Evolutionary conservation across 2,888 invertebrate genomes (phyloP).

Genomic region (Podotricha telesiphe): DNA sequence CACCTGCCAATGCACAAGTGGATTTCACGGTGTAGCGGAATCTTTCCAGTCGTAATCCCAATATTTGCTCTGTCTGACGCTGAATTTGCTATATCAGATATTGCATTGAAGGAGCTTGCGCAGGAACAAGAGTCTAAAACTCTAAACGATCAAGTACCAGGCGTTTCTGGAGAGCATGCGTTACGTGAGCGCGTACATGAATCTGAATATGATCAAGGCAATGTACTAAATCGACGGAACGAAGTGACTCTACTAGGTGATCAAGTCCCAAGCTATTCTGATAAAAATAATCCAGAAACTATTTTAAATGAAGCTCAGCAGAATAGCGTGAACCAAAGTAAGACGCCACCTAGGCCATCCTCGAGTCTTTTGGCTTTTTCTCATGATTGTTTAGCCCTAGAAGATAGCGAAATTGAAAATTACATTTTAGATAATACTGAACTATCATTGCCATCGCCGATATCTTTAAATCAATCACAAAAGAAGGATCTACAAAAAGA

Average conservation of each 20-base stretch:
- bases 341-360: conserved; percentile 13
- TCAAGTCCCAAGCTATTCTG: background rate
- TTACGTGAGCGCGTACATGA: too few relatives aligned
- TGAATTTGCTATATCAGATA: conserved; percentile 46
- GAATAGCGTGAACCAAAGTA: conserved; percentile 31
- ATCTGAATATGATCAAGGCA: too few relatives aligned
- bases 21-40: conserved; percentile 45
- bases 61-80: conserved; percentile 37
- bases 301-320: conserved; percentile 39
- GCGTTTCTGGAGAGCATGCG: too few relatives aligned
- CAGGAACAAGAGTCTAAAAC: conserved; percentile 40
- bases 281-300: too few relatives aligned
- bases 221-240: too few relatives aligned
- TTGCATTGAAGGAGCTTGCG: conserved; percentile 40
- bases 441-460: conserved; percentile 40
- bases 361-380: conserved; percentile 35
- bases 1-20: conserved; percentile 45
- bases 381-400: conserved; percentile 39
- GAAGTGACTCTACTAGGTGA: too few relatives aligned
- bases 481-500: conserved; percentile 37
- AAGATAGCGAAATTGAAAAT: conserved; percentile 38
- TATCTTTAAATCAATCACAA: conserved; percentile 41
- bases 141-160: conserved; percentile 22
- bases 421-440: conserved; percentile 41
- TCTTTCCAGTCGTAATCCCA: conserved; percentile 45